A percentile compares a stretch with the other conserved stretches of the same genome.
Conservation (phyloP, 2,797 vertebrate genomes). For the Eulemur coronatus region DNA sequence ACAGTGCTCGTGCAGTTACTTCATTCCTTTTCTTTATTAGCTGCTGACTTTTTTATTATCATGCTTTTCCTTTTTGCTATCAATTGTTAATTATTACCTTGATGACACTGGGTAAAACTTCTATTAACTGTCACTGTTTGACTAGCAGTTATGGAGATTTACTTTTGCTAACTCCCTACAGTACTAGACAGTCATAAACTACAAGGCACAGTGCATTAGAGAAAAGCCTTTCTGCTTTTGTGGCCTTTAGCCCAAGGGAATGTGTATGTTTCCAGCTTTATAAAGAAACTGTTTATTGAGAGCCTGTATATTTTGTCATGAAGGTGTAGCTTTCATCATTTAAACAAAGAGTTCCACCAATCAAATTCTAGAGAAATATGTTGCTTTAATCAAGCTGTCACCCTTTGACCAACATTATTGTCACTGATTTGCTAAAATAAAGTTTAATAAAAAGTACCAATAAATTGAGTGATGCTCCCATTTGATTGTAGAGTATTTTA, state of each 20-base stretch:
- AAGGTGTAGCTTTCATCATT: conserved; percentile 1
- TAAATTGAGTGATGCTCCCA: neutral
- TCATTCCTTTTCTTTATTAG: conserved; percentile 62
- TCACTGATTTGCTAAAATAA: conserved; percentile 54
- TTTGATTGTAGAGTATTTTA: neutral
- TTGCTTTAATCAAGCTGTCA: conserved; percentile 23
- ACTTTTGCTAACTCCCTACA: neutral
- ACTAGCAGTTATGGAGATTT: conserved; percentile 67
- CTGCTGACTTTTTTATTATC: conserved; percentile 49
- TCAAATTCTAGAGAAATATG: conserved; percentile 14
- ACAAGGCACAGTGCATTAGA: neutral
- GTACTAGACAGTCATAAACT: conserved; percentile 45
- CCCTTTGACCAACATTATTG: conserved; percentile 6
- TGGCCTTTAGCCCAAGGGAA: conserved; percentile 25
- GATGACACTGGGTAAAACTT: conserved; percentile 53
- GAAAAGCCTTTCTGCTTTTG: conserved; percentile 32
- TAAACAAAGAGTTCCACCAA: neutral
- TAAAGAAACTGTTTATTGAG: conserved; percentile 19
- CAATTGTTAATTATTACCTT: conserved; percentile 78
- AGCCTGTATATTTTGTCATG: neutral
- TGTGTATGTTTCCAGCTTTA: neutral
- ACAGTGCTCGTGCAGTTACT: conserved; percentile 30
- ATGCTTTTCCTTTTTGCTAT: conserved; percentile 34
- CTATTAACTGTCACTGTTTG: conserved; percentile 65
- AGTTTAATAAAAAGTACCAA: conserved; percentile 29